phyloP scores from a whole-genome alignment of 2,888 invertebrate genomes.

The Andrena bicolor region DNA sequence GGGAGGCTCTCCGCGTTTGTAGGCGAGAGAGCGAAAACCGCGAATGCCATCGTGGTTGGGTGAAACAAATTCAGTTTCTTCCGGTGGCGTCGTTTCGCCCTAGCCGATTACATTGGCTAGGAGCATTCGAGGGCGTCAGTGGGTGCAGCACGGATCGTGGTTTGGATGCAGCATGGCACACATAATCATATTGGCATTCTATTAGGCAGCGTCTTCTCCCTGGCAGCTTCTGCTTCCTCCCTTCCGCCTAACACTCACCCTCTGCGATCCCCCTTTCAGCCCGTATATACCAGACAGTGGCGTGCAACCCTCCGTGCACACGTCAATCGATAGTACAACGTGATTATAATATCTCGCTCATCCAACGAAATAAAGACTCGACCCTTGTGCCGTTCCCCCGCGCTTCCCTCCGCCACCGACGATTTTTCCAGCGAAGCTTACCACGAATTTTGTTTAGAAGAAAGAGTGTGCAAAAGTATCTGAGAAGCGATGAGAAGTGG shows the following conservation, averaged over 20 bases:
- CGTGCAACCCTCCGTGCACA: slow-evolving; percentile 67
- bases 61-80: slow-evolving; percentile 59
- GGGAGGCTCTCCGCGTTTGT: not conserved
- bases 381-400: not conserved
- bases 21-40: slow-evolving; percentile 8
- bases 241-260: slow-evolving; percentile 54
- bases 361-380: slow-evolving; percentile 68
- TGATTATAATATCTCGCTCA: slow-evolving; percentile 76
- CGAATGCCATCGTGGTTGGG: slow-evolving; percentile 23
- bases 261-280: slow-evolving; percentile 52
- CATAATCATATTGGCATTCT: slow-evolving; percentile 83
- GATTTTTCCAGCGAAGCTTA: not conserved
- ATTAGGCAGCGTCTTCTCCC: slow-evolving; percentile 77
- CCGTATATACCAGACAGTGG: slow-evolving; percentile 43
- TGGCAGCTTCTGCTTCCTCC: slow-evolving; percentile 61
- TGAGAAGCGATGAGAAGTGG: no score
- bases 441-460: no score
- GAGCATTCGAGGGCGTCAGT: slow-evolving; percentile 66
- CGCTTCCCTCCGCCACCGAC: not conserved
- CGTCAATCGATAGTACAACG: slow-evolving; percentile 79
- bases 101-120: slow-evolving; percentile 62
- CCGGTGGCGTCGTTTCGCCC: slow-evolving; percentile 40
- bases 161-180: slow-evolving; percentile 79
- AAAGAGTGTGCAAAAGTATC: no score
- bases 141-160: slow-evolving; percentile 72